Percentiles rank a stretch among this genome's conserved stretches.
These are phyloP conservation scores for Pluvialis apricaria DNA, from an alignment of 2,113 vertebrate genomes.

Conservation along the genomic window DNA sequence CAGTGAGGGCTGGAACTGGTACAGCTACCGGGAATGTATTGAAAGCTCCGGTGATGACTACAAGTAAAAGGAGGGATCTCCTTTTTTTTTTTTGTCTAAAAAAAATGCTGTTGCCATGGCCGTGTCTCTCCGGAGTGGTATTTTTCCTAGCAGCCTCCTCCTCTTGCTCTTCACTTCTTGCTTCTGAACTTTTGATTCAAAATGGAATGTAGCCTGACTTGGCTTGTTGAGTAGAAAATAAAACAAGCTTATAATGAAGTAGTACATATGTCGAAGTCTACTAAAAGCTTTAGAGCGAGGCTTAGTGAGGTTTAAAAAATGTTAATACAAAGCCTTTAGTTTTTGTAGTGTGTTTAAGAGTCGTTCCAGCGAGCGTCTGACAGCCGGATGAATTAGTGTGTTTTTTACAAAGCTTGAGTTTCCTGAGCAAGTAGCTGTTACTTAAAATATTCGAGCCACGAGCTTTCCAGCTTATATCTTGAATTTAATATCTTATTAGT, in stretches of 20 bases:
- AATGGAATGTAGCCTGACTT: background rate
- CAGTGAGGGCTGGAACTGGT: background rate
- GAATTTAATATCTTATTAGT: background rate
- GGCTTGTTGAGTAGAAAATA: background rate
- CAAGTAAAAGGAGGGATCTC: background rate
- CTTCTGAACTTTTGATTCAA: background rate
- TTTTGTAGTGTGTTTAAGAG: background rate
- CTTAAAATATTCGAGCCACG: background rate
- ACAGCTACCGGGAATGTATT: background rate
- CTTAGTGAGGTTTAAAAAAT: background rate
- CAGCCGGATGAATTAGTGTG: background rate
- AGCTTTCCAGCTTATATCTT: background rate
- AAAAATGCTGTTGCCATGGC: background rate
- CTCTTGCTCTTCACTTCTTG: background rate
- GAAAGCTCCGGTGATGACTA: background rate
- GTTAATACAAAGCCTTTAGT: background rate
- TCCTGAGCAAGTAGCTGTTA: background rate
- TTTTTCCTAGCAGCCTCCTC: background rate
- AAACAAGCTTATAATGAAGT: background rate
- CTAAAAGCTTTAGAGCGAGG: background rate
- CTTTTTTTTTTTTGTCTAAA: background rate
- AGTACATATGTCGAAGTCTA: background rate
- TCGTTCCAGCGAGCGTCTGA: background rate
- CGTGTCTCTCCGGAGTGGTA: fast-evolving
- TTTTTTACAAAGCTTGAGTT: background rate